A percentile compares a stretch with the other conserved stretches of the same genome.
Evolutionary conservation across 2,888 invertebrate genomes (phyloP).

Genomic region (Baccha elongata): DNA sequence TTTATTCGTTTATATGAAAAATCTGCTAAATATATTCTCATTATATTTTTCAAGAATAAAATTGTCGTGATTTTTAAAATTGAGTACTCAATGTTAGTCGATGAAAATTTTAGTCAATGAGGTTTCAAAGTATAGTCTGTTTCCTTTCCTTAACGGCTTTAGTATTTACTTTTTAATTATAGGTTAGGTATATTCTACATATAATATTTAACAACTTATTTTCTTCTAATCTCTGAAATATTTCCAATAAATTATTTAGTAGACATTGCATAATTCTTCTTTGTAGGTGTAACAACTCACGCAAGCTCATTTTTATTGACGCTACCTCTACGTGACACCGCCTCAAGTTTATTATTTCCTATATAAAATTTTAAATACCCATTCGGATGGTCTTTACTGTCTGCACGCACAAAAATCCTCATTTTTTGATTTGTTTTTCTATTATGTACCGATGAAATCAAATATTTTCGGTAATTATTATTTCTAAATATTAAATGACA

Average conservation of each 20-base stretch:
- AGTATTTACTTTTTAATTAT: no score
- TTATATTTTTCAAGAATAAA: no score
- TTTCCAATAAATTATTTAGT: background rate
- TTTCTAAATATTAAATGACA: constrained; percentile 42
- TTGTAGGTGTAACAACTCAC: background rate
- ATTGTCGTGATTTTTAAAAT: no score
- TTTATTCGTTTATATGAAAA: no score
- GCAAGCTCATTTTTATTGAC: background rate
- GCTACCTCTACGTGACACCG: constrained; percentile 56
- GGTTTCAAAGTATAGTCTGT: no score
- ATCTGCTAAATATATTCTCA: no score
- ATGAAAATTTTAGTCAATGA: no score
- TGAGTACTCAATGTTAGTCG: no score
- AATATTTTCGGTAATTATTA: constrained; percentile 6
- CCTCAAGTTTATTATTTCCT: constrained; percentile 13
- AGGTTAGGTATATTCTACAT: no score
- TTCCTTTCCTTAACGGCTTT: no score
- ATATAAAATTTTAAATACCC: constrained; percentile 37
- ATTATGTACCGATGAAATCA: constrained; percentile 19
- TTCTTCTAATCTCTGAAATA: constrained; percentile 5
- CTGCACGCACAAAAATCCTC: constrained; percentile 5
- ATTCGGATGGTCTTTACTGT: constrained; percentile 15
- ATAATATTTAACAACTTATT: no score
- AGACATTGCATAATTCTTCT: background rate
- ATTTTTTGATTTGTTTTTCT: constrained; percentile 2